Conservation (phyloP, 2,888 invertebrate genomes). For the Thysanoteuthis rhombus region DNA sequence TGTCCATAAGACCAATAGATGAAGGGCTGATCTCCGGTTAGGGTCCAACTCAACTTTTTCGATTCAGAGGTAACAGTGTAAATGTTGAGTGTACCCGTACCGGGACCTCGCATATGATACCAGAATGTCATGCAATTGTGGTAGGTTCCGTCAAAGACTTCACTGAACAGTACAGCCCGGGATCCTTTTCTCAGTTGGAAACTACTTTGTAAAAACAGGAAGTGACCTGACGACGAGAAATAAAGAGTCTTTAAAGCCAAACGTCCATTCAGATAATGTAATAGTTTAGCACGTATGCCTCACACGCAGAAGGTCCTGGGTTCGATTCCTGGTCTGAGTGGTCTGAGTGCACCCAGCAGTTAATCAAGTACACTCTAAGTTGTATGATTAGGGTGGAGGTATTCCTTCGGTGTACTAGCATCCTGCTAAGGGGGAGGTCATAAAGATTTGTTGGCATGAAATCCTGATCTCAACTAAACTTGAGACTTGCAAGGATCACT, state of each 20-base stretch:
- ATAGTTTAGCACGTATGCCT: no score
- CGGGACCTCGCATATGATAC: slow-evolving; percentile 61
- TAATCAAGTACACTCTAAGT: no score
- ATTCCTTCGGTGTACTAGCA: no score
- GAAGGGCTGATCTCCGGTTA: slow-evolving; percentile 48
- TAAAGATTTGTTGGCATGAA: no score
- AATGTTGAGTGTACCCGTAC: slow-evolving; percentile 57
- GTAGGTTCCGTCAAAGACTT: slow-evolving; percentile 37
- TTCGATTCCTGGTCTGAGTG: no score
- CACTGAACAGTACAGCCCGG: slow-evolving; percentile 48
- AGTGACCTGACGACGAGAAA: slow-evolving; percentile 53
- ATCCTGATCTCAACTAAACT: no score
- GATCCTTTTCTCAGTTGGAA: slow-evolving; percentile 46
- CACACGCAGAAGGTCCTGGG: no score
- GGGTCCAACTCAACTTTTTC: slow-evolving; percentile 44
- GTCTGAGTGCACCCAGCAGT: no score
- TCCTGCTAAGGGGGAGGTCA: no score
- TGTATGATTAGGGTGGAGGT: no score
- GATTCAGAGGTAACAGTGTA: slow-evolving; percentile 48
- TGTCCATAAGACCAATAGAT: slow-evolving; percentile 55
- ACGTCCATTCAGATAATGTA: not conserved
- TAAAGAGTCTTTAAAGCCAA: not conserved
- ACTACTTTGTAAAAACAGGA: slow-evolving; percentile 58
- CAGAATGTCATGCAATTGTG: slow-evolving; percentile 53
- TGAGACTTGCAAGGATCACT: no score